Evolutionary conservation across 2,113 vertebrate species (phyloP), one percentile per base, ranked within the genome.

Genomic region (Melanerpes aurifrons): DNA sequence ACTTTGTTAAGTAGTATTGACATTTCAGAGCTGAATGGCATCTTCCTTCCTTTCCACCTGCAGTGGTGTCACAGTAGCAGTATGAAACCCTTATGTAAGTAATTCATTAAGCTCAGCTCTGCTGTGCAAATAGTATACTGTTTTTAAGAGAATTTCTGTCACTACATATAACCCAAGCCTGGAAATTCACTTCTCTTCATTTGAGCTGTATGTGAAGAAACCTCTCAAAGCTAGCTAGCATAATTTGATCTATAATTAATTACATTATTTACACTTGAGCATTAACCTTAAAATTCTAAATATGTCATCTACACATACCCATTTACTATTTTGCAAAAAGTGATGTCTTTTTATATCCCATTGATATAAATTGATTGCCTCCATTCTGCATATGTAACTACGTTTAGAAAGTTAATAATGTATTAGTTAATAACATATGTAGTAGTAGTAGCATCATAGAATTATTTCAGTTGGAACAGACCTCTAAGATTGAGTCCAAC

Each of bases 1-100:
- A 84, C 37, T 92, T 56, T 25, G 7, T 58, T 90, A 94, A 96
- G 86, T 88, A 86, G 40, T 64, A 82, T 26, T 92, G 87, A 77
- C 72, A 90, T 90, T 84, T 90, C 58, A 45, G 63, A 90, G 56
- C 15, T 3, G 4, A 92, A 78, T 54, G 58, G 59, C 86, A 93
- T 45, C 47, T 68, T 77, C 70, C 69, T 62, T 59, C 54, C 70
- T 22, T 9, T 0, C 17, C 70, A 71, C 24, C 2, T 43, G 47
- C 40, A 16, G 25, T n/a, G 48, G 37, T 66, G 64, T 70, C 67
- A 69, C 72, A 19, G 2, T 25, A 80, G 48, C 58, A 48, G 76
- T 26, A 70, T 54, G 67, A 92, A 68, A 62, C 47, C 11, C n/a
- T 94, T 48, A 64, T 1, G 14, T 45, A 90, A 89, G 53, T 26